Evolutionary conservation across 2,888 invertebrate genomes (phyloP), one percentile per base, ranked within the genome.

Genomic region (Sphaeridia pumilis): DNA sequence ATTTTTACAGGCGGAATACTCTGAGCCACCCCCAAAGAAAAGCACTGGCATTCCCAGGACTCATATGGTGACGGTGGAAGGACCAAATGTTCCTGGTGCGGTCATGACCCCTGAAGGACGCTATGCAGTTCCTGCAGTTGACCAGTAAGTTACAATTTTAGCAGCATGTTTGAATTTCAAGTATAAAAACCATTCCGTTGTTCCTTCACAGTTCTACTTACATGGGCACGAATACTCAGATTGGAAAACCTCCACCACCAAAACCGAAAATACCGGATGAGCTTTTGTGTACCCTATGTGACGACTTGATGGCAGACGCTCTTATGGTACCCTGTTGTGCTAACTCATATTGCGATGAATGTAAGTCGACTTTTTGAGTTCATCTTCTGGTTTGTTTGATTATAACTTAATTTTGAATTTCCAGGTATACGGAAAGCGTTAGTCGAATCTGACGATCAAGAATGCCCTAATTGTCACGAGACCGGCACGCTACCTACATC

Each of bases 271-370:
- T 95, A 51, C 95, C 95, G 0, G 86, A 87, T 59, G 94, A 95
- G 69, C 74, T 97, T 45, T 75, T 88, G 43, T 98, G 98, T 73
- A 84, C 83, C 53, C 79, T 98, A 53, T 98, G 98, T 71, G 80
- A 87, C 48, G 90, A 93, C 70, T 75, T 97, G 36, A 78, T 95
- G 58, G 82, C 84, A 0, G 97, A 98, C 72, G 97, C 97, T 34
- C 94, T 97, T 26, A 86, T 97, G 80, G 92, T 94, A 70, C 92
- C 93, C 0, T 98, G 97, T 70, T 98, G 98, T 72, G 97, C 95
- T 3, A 89, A 89, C 71, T 93, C 93, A 10, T 98, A 92, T 74
- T 98, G 98, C 72, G 95, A 97, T 72, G 95, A 97, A 72, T 98
- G 98, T 86, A 76, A 78, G 82, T 74, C 36, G 35, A 49, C 36